A percentile compares a stretch with the other conserved stretches of the same genome.
Conservation (phyloP, 2,113 vertebrate species). For the Strigops habroptila region DNA sequence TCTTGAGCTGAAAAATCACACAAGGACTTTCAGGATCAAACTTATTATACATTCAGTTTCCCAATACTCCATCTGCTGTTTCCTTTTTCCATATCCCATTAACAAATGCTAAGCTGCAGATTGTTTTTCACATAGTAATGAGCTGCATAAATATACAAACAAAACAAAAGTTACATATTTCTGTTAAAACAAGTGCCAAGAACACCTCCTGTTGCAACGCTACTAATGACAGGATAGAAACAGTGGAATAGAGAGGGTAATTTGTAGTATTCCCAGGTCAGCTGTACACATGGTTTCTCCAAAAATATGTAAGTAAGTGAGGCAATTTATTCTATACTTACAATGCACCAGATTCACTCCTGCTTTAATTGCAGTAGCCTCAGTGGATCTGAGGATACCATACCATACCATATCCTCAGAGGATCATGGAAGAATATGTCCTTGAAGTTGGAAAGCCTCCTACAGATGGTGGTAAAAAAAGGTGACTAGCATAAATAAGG, state of each 20-base stretch:
- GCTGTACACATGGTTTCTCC: conserved; percentile 11
- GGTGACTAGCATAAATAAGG: conserved; percentile 40
- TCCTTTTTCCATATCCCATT: conserved; percentile 44
- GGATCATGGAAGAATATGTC: not conserved
- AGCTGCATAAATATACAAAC: conserved; percentile 54
- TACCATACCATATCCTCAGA: no score
- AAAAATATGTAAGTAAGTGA: conserved; percentile 31
- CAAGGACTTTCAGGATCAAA: conserved; percentile 36
- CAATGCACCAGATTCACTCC: not conserved
- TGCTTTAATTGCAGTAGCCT: not conserved
- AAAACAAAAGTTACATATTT: conserved; percentile 52
- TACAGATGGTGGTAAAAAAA: conserved; percentile 9
- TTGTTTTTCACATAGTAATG: conserved; percentile 61
- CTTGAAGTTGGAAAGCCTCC: conserved; percentile 1
- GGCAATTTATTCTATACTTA: conserved; percentile 11
- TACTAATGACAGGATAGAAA: conserved; percentile 36
- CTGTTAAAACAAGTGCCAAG: conserved; percentile 39
- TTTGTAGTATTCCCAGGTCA: conserved; percentile 46
- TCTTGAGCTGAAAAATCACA: conserved; percentile 19
- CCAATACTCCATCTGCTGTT: conserved; percentile 58
- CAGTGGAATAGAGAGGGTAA: conserved; percentile 40
- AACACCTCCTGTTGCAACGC: conserved; percentile 44
- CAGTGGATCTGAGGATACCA: not conserved
- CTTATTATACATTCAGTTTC: conserved; percentile 33
- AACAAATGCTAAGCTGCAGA: conserved; percentile 57